A percentile compares a stretch with the other conserved stretches of the same genome.
phyloP scores from a whole-genome alignment of 2,113 vertebrate species.

The Tricholaema leucomelas region DNA sequence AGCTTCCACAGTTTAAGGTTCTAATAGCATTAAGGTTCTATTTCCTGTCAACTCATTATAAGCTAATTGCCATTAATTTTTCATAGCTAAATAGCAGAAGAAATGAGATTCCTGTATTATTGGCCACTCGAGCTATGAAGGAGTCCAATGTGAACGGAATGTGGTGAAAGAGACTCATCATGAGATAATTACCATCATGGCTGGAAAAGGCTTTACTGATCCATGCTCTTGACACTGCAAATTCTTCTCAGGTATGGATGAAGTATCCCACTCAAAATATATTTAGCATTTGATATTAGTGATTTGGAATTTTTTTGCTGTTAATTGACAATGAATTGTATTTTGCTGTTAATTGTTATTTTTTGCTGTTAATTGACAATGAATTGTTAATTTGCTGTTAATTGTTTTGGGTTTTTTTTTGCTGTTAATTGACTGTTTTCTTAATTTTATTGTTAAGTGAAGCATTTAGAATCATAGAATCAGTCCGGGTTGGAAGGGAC shows the following conservation, averaged over 20 bases:
- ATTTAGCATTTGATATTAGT: not conserved
- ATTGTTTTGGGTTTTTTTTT: too few relatives aligned
- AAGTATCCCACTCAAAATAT: not conserved
- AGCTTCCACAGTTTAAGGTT: constrained; percentile 1
- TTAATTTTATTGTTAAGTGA: too few relatives aligned
- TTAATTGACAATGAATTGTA: too few relatives aligned
- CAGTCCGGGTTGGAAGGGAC: too few relatives aligned
- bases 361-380: too few relatives aligned
- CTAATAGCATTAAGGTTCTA: constrained; percentile 35
- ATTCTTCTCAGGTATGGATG: not conserved
- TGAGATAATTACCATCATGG: not conserved
- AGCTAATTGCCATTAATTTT: constrained; percentile 68
- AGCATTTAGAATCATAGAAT: too few relatives aligned
- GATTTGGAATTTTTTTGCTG: not conserved
- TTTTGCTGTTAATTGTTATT: not conserved
- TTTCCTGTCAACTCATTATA: constrained; percentile 60
- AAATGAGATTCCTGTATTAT: constrained; percentile 24
- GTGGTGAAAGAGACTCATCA: not conserved
- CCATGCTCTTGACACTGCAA: not conserved
- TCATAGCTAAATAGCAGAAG: constrained; percentile 51
- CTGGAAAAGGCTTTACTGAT: not conserved
- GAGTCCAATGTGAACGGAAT: not conserved
- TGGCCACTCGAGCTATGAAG: not conserved
- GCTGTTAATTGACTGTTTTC: too few relatives aligned
- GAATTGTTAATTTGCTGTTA: too few relatives aligned